These are phyloP conservation scores for Ceyx melanurus DNA, from an alignment of 2,113 vertebrate species.

Conservation along the genomic window DNA sequence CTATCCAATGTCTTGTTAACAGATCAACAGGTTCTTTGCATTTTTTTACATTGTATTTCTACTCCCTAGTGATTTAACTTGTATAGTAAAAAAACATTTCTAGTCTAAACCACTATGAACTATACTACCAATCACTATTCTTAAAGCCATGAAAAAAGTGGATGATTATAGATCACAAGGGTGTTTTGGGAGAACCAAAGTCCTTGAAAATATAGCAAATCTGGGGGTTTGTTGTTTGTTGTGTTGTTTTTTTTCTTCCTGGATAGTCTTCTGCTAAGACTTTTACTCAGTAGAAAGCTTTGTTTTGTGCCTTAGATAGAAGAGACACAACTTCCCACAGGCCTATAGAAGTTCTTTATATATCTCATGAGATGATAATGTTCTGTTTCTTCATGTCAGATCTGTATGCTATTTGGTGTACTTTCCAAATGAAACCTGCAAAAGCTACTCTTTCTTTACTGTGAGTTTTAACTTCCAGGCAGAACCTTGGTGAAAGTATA, in stretches of 20 bases:
- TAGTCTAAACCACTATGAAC: background rate
- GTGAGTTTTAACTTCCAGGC: constrained; percentile 76
- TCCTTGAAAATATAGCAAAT: background rate
- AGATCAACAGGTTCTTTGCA: background rate
- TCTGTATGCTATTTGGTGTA: background rate
- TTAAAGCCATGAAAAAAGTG: background rate
- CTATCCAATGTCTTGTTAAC: background rate
- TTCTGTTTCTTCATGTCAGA: background rate
- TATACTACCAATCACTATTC: rapidly evolving
- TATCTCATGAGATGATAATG: background rate
- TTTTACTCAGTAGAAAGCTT: background rate
- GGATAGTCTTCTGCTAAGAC: background rate
- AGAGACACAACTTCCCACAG: background rate
- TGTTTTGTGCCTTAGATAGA: background rate
- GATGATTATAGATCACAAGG: background rate
- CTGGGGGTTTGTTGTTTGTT: background rate
- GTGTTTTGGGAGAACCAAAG: background rate
- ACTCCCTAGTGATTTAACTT: background rate
- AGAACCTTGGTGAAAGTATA: constrained; percentile 91
- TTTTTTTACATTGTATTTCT: background rate
- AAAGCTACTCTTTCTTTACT: background rate
- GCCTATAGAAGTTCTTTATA: background rate
- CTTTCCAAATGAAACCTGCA: background rate
- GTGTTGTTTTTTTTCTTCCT: background rate
- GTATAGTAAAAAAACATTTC: background rate